Percentiles rank a stretch among this genome's conserved stretches.
Evolutionary conservation across 2,797 vertebrate species (phyloP).

Genomic region (Myotis planiceps): DNA sequence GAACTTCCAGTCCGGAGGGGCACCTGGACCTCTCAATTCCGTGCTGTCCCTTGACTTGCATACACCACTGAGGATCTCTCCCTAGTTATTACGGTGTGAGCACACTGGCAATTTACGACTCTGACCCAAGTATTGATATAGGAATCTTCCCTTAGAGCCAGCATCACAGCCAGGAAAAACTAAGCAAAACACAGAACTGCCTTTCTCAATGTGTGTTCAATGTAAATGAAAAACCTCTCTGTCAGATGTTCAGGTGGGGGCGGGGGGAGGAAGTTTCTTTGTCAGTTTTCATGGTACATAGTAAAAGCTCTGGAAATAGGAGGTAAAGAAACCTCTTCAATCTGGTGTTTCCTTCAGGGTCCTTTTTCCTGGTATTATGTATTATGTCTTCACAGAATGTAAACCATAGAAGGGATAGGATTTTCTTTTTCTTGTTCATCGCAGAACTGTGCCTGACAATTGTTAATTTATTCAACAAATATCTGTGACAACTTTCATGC

Average conservation of each 20-base stretch:
- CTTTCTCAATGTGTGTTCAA: background rate
- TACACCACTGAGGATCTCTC: background rate
- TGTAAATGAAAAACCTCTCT: background rate
- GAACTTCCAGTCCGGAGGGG: background rate
- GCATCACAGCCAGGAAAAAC: background rate
- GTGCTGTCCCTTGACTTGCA: background rate
- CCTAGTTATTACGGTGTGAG: background rate
- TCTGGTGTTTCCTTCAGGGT: background rate
- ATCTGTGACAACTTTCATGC: background rate
- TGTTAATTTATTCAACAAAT: background rate
- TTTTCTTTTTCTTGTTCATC: background rate
- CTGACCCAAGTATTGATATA: background rate
- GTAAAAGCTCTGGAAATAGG: background rate
- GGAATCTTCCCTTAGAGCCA: background rate
- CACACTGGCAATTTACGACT: background rate
- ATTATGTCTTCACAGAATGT: background rate
- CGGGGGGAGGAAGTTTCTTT: background rate
- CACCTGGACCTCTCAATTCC: background rate
- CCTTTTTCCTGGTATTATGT: background rate
- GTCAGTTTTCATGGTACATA: background rate
- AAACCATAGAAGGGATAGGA: background rate
- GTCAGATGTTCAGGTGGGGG: background rate
- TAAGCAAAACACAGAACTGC: background rate
- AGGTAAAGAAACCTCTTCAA: background rate
- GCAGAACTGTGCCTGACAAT: background rate